Conservation (phyloP, 1,140 invertebrate species). For the Cydia pomonella region DNA sequence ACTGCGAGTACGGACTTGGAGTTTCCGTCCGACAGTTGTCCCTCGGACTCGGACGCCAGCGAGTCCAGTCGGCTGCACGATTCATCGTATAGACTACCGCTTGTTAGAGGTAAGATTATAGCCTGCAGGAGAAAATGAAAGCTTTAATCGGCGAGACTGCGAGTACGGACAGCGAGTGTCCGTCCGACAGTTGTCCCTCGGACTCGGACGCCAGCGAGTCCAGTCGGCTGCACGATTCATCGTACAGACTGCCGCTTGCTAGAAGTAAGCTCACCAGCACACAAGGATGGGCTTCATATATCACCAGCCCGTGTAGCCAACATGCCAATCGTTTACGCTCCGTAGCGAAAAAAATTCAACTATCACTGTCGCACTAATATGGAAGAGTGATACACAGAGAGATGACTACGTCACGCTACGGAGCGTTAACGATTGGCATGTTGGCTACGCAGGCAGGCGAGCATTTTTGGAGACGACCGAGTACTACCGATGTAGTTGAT, state of each 20-base stretch:
- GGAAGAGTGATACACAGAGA: no score
- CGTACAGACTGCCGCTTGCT: conserved; percentile 64
- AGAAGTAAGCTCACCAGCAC: no score
- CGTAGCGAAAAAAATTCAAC: no score
- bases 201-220: conserved; percentile 82
- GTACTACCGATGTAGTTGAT: no score
- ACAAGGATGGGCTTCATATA: no score
- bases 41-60: conserved; percentile 81
- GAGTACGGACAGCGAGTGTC: conserved; percentile 77
- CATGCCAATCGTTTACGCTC: no score
- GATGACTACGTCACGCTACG: no score
- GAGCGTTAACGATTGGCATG: no score
- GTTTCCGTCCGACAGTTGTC: conserved; percentile 70
- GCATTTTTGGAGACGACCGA: no score
- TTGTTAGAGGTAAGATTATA: conserved; percentile 59
- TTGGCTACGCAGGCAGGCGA: no score
- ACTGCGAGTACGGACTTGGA: conserved; percentile 79
- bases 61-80: conserved; percentile 79
- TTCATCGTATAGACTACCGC: conserved; percentile 66
- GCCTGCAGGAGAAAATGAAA: conserved; percentile 80
- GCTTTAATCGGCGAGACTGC: conserved; percentile 76
- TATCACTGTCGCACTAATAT: no score
- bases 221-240: conserved; percentile 56
- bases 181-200: conserved; percentile 71
- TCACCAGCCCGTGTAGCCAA: no score